These are phyloP conservation scores for Champsocephalus esox DNA, from an alignment of 2,797 vertebrate genomes.

Conservation along the genomic window DNA sequence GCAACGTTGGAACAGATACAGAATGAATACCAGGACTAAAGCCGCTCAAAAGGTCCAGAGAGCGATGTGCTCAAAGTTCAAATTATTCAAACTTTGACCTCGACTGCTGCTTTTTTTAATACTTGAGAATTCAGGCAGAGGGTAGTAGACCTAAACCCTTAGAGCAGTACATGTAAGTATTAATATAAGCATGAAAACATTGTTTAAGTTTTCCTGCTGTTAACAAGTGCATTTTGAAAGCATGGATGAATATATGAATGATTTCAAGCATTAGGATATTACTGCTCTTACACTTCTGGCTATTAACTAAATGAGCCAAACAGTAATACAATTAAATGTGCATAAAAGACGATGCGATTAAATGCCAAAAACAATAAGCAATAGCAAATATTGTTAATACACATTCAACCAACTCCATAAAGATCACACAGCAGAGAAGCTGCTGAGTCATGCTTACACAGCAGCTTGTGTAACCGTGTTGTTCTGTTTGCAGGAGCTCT, in stretches of 20 bases:
- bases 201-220: neutral
- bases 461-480: conserved; percentile 39
- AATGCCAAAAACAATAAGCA: conserved; percentile 14
- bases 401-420: conserved; percentile 1
- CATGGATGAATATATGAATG: neutral
- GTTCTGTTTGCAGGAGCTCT: conserved; percentile 88
- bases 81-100: too few species aligned
- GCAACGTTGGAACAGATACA: neutral
- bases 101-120: too few species aligned
- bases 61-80: too few species aligned
- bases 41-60: too few species aligned
- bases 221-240: neutral
- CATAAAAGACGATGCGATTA: conserved; percentile 6
- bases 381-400: neutral
- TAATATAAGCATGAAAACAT: neutral
- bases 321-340: neutral
- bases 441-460: conserved; percentile 43
- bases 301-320: conserved; percentile 10
- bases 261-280: neutral
- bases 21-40: neutral
- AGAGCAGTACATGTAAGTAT: neutral
- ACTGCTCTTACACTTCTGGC: neutral
- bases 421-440: neutral
- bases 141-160: neutral
- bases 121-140: neutral